Evolutionary conservation across 2,888 invertebrate species (phyloP), one percentile per base, ranked within the genome.

Genomic region (Apodemia hepburni): DNA sequence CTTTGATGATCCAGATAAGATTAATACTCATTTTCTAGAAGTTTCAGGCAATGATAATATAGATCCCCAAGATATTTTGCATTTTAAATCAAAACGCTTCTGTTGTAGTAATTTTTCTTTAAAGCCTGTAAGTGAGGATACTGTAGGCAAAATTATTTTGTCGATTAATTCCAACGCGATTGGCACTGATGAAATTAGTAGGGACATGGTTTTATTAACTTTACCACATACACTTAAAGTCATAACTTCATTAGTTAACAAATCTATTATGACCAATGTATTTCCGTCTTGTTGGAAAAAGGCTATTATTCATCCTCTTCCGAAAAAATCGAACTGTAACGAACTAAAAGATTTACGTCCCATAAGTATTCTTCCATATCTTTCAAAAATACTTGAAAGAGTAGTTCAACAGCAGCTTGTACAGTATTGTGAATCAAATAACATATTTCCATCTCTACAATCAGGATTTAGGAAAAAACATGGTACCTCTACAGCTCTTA

Each of bases 271-370:
- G 0, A 59, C 59, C 12, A 38, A 35, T 38, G 18, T n/a, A 7
- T 59, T 59, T 59, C 42, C 59, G n/a, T 35, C 35, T 9, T 4
- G 42, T n/a, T 42, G 59, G 59, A 59, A 59, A 38, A 59, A 33
- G n/a, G 59, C 59, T 47, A 17, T 17, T 2, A n/a, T 17, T 17
- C 47, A 17, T 47, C 47, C 47, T 8, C 17, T 47, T 3, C 47
- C 47, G 2, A 47, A 47, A 4, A 47, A 47, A 17, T 2, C 6
- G 1, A 42, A 42, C 6, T 42, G 15, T 42, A 42, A 15, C 3
- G 42, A 42, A 42, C 6, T 22, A 18, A 57, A 57, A 57, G 18
- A 57, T 9, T n/a, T 57, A 27, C 57, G 29, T 2, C 57, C 57
- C 1, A 22, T 57, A 57, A 57, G 57, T 27, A 22, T 57, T 22